Conservation (phyloP, 1,140 invertebrate genomes). For the Platorchestia sp. region DNA sequence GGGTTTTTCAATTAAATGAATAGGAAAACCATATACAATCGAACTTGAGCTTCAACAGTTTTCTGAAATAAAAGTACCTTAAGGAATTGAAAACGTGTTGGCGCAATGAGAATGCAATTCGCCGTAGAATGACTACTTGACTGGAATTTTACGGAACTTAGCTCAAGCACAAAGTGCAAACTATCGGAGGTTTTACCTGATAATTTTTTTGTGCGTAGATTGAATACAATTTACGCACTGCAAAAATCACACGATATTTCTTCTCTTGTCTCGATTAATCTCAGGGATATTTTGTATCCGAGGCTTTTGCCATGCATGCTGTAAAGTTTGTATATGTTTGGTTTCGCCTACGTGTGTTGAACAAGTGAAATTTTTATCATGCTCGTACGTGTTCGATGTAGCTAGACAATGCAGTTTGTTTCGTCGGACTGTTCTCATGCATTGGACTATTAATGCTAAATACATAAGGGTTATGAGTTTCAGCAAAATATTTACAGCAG, state of each 20-base stretch:
- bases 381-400: no score
- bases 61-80: neutral
- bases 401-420: no score
- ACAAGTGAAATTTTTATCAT: no score
- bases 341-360: no score
- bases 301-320: neutral
- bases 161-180: neutral
- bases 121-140: neutral
- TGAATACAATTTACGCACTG: neutral
- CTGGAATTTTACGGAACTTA: neutral
- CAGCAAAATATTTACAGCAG: no score
- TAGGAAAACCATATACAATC: neutral
- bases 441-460: no score
- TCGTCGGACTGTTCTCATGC: no score
- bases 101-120: neutral
- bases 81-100: neutral
- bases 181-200: neutral
- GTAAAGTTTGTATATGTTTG: neutral
- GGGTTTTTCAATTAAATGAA: neutral
- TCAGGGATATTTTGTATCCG: neutral
- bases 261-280: neutral
- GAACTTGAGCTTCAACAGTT: neutral
- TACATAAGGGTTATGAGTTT: no score
- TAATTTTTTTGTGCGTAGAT: neutral
- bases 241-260: neutral